Percentiles rank a stretch among this genome's conserved stretches.
phyloP scores from a whole-genome alignment of 2,113 vertebrate species.

The Choloepus hoffmanni region DNA sequence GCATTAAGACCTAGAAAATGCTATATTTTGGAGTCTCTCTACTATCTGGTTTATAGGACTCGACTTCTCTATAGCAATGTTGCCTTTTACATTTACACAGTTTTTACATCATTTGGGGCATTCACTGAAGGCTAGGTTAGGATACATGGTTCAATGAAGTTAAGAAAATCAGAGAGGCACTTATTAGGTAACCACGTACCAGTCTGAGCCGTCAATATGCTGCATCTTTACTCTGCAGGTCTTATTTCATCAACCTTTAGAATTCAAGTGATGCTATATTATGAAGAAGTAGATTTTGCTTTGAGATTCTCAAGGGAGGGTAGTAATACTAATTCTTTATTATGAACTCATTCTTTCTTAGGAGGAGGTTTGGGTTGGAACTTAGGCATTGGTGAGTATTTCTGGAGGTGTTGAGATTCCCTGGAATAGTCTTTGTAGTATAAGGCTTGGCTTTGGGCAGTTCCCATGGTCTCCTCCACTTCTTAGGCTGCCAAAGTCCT shows the following conservation, averaged over 20 bases:
- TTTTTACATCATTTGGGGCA: background rate
- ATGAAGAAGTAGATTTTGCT: background rate
- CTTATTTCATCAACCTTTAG: background rate
- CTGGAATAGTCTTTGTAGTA: background rate
- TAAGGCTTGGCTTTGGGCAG: background rate
- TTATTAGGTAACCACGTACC: background rate
- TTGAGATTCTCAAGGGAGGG: background rate
- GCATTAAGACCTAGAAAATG: conserved; percentile 52
- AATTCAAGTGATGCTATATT: background rate
- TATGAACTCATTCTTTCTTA: background rate
- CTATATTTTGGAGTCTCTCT: background rate
- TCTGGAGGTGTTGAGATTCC: background rate
- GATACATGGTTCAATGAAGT: background rate
- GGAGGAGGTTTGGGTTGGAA: background rate
- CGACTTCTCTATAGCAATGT: background rate
- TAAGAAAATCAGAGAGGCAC: background rate
- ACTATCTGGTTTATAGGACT: background rate
- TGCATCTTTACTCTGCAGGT: background rate
- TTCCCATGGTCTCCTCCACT: background rate
- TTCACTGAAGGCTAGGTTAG: background rate
- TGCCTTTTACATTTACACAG: background rate
- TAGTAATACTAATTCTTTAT: background rate
- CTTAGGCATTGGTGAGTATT: background rate
- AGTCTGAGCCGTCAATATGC: background rate
- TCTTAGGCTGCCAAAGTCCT: background rate